A percentile compares a stretch with the other conserved stretches of the same genome.
Conservation (phyloP, 2,888 invertebrate genomes). For the Apeira syringaria region DNA sequence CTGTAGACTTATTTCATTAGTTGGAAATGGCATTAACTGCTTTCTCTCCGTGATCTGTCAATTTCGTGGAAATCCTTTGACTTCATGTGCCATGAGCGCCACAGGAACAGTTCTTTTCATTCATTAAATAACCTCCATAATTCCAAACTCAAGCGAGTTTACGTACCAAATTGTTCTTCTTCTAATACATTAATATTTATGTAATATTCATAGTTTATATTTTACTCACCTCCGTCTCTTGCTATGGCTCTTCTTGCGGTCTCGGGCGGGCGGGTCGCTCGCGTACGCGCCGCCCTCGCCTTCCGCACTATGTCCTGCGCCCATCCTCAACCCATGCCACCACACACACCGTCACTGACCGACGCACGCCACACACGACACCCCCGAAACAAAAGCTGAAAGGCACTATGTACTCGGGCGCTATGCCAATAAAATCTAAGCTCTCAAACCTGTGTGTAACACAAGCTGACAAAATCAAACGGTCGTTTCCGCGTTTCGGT, state of each 20-base stretch:
- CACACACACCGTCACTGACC: conserved; percentile 72
- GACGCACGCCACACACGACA: conserved; percentile 64
- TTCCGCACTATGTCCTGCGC: conserved; percentile 80
- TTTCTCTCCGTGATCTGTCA: too few species aligned
- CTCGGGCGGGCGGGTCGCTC: conserved; percentile 76
- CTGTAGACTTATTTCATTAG: too few species aligned
- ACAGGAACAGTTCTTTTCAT: too few species aligned
- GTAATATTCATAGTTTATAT: too few species aligned
- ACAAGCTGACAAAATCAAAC: conserved; percentile 7
- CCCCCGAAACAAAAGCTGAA: conserved; percentile 41
- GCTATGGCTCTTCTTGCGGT: conserved; percentile 62
- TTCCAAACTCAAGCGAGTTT: too few species aligned
- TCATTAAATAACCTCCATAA: too few species aligned
- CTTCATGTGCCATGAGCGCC: too few species aligned
- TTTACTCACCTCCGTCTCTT: conserved; percentile 73
- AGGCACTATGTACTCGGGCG: conserved; percentile 27
- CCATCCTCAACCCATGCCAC: conserved; percentile 78
- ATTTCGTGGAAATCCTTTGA: too few species aligned
- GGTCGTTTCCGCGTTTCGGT: conserved; percentile 1
- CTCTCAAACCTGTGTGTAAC: conserved; percentile 9
- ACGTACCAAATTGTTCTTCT: too few species aligned
- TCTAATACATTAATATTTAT: too few species aligned
- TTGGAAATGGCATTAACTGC: too few species aligned
- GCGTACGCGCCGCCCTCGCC: conserved; percentile 74
- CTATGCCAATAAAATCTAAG: conserved; percentile 10